A percentile compares a stretch with the other conserved stretches of the same genome.
phyloP scores from a whole-genome alignment of 2,113 vertebrate genomes.

The Haliaeetus leucogaster region DNA sequence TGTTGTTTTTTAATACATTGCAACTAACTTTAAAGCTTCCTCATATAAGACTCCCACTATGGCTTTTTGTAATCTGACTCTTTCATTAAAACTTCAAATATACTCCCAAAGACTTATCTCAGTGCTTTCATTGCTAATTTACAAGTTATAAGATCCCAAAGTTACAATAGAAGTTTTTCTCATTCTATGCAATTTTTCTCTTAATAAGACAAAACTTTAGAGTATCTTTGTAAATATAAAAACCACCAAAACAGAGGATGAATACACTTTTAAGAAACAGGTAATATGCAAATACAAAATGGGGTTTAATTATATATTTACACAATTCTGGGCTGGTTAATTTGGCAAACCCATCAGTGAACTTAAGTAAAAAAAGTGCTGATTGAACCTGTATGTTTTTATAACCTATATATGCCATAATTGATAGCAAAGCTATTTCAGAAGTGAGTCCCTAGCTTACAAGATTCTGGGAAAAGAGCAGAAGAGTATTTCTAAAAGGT shows the following conservation, averaged over 20 bases:
- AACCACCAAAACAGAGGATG: neutral
- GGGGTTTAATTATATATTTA: neutral
- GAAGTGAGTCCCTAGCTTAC: neutral
- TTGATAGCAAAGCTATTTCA: neutral
- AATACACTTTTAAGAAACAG: neutral
- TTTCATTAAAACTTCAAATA: conserved; percentile 44
- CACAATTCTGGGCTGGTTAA: neutral
- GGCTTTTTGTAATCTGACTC: conserved; percentile 52
- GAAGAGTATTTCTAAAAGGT: neutral
- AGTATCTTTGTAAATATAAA: neutral
- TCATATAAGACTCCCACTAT: neutral
- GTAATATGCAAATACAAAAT: neutral
- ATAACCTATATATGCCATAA: neutral
- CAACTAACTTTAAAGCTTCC: conserved; percentile 45
- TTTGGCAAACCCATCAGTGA: neutral
- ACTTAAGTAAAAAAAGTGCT: neutral
- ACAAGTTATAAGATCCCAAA: neutral
- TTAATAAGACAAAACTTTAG: neutral
- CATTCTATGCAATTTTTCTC: neutral
- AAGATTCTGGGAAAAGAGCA: neutral
- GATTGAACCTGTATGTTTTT: neutral
- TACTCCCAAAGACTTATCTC: conserved; percentile 3
- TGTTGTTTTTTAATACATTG: conserved; percentile 39
- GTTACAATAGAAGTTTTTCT: neutral
- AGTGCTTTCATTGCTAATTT: conserved; percentile 3